A percentile compares a stretch with the other conserved stretches of the same genome.
Evolutionary conservation across 1,140 invertebrate genomes (phyloP).

Genomic region (Plodia interpunctella): DNA sequence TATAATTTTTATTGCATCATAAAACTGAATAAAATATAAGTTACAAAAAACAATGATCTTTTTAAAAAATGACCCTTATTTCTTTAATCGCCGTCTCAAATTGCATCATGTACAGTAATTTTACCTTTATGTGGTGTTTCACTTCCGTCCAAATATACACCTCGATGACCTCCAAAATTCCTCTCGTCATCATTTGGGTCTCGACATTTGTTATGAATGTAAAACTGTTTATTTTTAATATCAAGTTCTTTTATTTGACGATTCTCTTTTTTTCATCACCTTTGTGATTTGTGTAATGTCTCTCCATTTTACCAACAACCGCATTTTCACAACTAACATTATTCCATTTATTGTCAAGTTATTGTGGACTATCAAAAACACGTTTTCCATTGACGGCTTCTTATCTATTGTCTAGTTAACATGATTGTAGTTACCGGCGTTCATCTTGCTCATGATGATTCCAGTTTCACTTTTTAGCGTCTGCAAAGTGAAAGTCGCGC

Average conservation of each 20-base stretch:
- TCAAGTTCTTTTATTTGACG: constrained; percentile 10
- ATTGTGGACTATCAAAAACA: neutral
- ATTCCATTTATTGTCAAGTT: constrained; percentile 3
- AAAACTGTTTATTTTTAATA: too few species aligned
- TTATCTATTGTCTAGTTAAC: constrained; percentile 20
- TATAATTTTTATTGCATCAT: too few species aligned
- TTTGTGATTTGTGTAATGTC: too few species aligned
- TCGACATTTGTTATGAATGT: constrained; percentile 1
- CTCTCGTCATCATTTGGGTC: neutral
- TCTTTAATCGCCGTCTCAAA: constrained; percentile 8
- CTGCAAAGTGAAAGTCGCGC: constrained; percentile 58
- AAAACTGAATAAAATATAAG: neutral
- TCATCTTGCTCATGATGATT: constrained; percentile 33
- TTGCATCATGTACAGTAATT: constrained; percentile 27
- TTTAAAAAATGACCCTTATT: neutral
- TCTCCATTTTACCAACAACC: neutral
- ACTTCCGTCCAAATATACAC: constrained; percentile 30
- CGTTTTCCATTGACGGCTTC: neutral
- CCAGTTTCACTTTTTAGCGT: constrained; percentile 71
- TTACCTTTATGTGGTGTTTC: constrained; percentile 26
- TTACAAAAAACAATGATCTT: too few species aligned
- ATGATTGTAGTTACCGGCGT: constrained; percentile 27
- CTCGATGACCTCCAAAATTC: constrained; percentile 26
- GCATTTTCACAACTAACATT: constrained; percentile 12
- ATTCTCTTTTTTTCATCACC: too few species aligned